These are phyloP conservation scores for Chiroxiphia lanceolata DNA, from an alignment of 2,797 vertebrate genomes.

Conservation along the genomic window DNA sequence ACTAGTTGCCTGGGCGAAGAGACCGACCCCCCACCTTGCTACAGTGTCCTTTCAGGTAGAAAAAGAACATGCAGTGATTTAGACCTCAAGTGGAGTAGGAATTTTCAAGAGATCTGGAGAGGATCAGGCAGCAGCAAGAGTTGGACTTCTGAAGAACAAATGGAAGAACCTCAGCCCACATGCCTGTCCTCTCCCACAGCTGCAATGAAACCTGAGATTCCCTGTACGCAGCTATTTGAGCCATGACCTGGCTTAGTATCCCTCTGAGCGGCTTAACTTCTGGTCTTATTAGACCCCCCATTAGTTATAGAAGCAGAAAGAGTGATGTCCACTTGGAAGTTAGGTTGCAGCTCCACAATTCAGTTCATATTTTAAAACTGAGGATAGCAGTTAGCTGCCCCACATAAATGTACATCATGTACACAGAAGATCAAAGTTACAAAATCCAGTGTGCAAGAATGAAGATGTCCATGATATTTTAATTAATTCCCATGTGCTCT, in stretches of 20 bases:
- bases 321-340: background rate
- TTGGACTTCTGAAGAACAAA: background rate
- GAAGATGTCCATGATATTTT: background rate
- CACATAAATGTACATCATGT: fast-evolving
- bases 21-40: background rate
- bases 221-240: background rate
- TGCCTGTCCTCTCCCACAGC: background rate
- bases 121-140: background rate
- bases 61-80: background rate
- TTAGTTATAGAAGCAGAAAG: background rate
- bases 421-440: background rate
- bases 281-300: background rate
- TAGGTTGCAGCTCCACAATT: background rate
- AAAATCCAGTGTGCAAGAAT: background rate
- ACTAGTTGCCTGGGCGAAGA: background rate
- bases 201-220: background rate
- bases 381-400: background rate
- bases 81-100: background rate
- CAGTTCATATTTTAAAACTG: background rate
- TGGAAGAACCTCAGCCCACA: background rate
- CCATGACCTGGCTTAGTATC: background rate
- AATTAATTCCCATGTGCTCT: background rate
- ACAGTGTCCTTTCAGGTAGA: background rate
- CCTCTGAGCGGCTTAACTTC: background rate
- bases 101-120: background rate